A percentile compares a stretch with the other conserved stretches of the same genome.
phyloP scores from a whole-genome alignment of 2,888 invertebrate species.

The Chymomyza amoena region DNA sequence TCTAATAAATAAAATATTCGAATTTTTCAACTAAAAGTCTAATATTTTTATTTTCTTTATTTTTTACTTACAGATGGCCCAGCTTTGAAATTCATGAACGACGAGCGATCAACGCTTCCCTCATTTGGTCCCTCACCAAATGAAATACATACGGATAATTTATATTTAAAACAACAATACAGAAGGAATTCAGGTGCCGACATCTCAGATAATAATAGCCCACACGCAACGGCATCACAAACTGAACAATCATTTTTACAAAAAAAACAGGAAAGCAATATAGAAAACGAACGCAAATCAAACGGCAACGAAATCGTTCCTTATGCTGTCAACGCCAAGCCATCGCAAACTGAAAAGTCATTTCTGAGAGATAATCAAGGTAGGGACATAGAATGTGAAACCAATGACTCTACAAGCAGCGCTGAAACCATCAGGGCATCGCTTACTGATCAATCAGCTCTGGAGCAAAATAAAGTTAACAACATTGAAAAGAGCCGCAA shows the following conservation, averaged over 20 bases:
- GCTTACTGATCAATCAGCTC: no score
- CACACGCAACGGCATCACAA: slow-evolving; percentile 51
- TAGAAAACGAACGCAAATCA: neutral
- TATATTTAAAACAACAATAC: slow-evolving; percentile 31
- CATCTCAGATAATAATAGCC: slow-evolving; percentile 58
- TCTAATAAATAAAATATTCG: slow-evolving; percentile 13
- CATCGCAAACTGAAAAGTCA: no score
- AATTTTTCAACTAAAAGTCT: slow-evolving; percentile 20
- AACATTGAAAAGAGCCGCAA: no score
- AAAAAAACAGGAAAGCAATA: neutral
- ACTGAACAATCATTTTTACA: slow-evolving; percentile 6
- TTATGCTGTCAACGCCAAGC: no score
- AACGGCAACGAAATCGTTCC: no score
- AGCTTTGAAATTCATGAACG: slow-evolving; percentile 55
- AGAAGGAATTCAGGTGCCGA: slow-evolving; percentile 19
- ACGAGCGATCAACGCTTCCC: slow-evolving; percentile 37
- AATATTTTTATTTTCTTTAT: slow-evolving; percentile 32
- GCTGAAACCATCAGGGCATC: no score
- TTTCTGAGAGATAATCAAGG: no score
- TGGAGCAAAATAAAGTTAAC: no score
- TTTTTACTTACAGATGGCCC: slow-evolving; percentile 44
- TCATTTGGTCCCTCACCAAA: slow-evolving; percentile 4
- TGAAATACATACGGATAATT: slow-evolving; percentile 44
- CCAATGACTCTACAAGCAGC: neutral
- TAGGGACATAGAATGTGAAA: no score